Percentiles rank a stretch among this genome's conserved stretches.
phyloP scores from a whole-genome alignment of 2,888 invertebrate genomes.

The Pachydiplax longipennis region DNA sequence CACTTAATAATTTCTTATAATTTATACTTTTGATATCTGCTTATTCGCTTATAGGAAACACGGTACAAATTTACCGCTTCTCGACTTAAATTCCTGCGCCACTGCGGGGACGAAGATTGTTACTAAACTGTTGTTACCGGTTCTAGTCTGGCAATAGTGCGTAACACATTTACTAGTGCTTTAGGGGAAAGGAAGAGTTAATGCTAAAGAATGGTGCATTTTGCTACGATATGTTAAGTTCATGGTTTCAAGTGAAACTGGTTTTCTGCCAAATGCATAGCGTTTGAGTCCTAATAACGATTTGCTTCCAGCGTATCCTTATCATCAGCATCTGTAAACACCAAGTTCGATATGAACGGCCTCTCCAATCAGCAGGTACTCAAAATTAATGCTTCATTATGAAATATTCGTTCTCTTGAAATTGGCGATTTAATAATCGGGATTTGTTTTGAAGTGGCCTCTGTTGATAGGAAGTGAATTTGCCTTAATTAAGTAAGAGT shows the following conservation, averaged over 20 bases:
- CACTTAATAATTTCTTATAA: no score
- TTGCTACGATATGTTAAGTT: background rate
- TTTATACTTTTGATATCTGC: no score
- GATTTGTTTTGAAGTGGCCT: background rate
- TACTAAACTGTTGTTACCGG: background rate
- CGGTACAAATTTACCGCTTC: background rate
- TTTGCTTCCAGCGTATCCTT: background rate
- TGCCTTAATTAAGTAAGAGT: background rate
- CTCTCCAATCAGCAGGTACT: constrained; percentile 32
- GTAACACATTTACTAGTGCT: background rate
- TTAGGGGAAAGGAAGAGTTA: background rate
- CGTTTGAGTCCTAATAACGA: background rate
- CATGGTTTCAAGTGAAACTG: background rate
- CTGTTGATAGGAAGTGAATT: background rate
- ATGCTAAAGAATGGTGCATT: background rate
- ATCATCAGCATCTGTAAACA: background rate
- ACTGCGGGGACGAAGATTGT: background rate
- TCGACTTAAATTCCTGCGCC: background rate
- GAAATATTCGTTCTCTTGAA: background rate
- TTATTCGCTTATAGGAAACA: no score
- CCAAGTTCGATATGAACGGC: background rate
- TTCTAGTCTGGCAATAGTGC: background rate
- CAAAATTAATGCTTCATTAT: background rate
- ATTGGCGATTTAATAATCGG: background rate
- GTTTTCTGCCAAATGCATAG: background rate